phyloP scores from a whole-genome alignment of 2,888 invertebrate genomes.

The Andrena minutula region DNA sequence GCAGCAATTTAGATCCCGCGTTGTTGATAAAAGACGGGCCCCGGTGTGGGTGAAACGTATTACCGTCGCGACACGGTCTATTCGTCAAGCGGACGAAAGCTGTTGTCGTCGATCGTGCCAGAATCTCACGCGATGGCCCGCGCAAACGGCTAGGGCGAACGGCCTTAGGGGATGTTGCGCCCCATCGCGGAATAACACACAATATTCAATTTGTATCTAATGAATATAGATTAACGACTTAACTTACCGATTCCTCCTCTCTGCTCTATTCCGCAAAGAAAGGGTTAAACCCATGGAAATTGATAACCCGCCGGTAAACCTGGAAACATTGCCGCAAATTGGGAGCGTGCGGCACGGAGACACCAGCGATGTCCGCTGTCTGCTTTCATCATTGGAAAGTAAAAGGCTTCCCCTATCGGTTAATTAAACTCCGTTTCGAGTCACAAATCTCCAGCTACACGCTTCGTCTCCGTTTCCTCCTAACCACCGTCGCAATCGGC shows the following conservation, averaged over 20 bases:
- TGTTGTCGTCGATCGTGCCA: conserved; percentile 45
- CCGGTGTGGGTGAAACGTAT: conserved; percentile 27
- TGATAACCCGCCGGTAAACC: conserved; percentile 3
- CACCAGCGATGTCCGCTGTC: neutral
- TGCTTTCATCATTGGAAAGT: neutral
- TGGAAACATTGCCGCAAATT: neutral
- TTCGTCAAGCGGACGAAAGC: conserved; percentile 49
- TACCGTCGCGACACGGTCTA: conserved; percentile 39
- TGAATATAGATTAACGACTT: conserved; percentile 70
- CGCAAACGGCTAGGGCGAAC: conserved; percentile 17
- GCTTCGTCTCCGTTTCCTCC: neutral
- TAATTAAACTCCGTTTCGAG: neutral
- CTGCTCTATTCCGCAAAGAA: conserved; percentile 28
- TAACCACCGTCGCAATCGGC: neutral
- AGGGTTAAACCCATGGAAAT: conserved; percentile 20
- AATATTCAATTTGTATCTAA: conserved; percentile 72
- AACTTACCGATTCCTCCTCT: conserved; percentile 44
- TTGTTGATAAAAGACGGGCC: conserved; percentile 34
- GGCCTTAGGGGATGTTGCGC: conserved; percentile 61
- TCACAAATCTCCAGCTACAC: neutral
- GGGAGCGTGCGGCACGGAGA: neutral
- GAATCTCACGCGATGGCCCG: conserved; percentile 51
- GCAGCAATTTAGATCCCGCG: conserved; percentile 56
- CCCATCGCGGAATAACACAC: conserved; percentile 61
- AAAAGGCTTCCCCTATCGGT: neutral